phyloP scores from a whole-genome alignment of 2,888 invertebrate genomes.

The Ophonus ardosiacus region DNA sequence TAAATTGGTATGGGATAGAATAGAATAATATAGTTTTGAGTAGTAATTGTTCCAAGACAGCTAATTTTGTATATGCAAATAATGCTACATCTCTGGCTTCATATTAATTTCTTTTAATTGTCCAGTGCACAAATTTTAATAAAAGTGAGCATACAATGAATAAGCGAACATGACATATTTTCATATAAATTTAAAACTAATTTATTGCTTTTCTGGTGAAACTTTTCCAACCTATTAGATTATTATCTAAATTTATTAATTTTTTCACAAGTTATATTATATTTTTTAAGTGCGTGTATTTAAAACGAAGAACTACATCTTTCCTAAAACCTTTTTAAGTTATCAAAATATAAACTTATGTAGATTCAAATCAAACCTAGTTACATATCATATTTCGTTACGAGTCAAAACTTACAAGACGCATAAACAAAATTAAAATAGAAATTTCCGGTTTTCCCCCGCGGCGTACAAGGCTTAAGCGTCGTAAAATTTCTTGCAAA shows the following conservation, averaged over 20 bases:
- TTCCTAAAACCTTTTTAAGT: conserved; percentile 5
- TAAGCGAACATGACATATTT: neutral
- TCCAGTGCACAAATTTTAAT: neutral
- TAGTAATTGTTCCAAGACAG: too few relatives aligned
- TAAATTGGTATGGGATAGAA: too few relatives aligned
- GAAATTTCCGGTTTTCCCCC: conserved; percentile 25
- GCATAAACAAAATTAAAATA: conserved; percentile 30
- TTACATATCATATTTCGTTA: conserved; percentile 15
- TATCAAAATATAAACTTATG: neutral
- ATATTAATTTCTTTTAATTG: too few relatives aligned
- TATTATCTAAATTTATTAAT: neutral
- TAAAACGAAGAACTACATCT: neutral
- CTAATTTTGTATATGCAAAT: too few relatives aligned
- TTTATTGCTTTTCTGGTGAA: neutral
- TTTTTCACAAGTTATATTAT: neutral
- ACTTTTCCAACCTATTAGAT: neutral
- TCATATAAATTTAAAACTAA: neutral
- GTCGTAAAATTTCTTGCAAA: conserved; percentile 28
- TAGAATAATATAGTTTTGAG: too few relatives aligned
- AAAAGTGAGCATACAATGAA: neutral
- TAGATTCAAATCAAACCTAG: conserved; percentile 24
- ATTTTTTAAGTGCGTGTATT: neutral
- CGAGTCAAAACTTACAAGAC: conserved; percentile 26
- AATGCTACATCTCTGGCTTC: too few relatives aligned
- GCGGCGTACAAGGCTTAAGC: conserved; percentile 5